Conservation (phyloP, 2,888 invertebrate genomes). For the Colletes collaris region DNA sequence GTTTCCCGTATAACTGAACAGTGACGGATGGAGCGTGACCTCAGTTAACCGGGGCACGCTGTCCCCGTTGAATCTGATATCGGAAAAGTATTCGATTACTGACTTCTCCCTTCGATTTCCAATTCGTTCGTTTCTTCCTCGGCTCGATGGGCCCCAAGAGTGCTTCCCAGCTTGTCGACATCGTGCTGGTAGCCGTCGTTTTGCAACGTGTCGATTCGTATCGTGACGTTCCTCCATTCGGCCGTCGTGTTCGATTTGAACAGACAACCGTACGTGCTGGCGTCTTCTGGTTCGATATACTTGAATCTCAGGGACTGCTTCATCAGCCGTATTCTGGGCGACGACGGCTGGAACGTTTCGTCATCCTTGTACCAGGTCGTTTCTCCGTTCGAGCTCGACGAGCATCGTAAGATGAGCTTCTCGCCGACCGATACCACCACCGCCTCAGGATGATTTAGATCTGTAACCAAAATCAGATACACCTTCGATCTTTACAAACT, state of each 20-base stretch:
- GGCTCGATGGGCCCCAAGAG: conserved; percentile 70
- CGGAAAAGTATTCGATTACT: conserved; percentile 28
- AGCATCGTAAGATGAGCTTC: conserved; percentile 75
- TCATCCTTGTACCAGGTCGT: conserved; percentile 78
- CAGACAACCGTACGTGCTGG: conserved; percentile 76
- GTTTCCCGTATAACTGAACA: too few species aligned
- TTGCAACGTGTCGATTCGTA: conserved; percentile 73
- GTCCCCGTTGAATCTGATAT: too few species aligned
- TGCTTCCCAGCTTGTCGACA: conserved; percentile 67
- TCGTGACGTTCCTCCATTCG: conserved; percentile 77
- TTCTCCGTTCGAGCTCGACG: conserved; percentile 53
- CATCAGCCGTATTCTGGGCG: conserved; percentile 69
- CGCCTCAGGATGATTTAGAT: conserved; percentile 69
- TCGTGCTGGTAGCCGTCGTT: conserved; percentile 76
- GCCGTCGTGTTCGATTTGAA: conserved; percentile 55
- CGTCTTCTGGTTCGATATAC: conserved; percentile 71
- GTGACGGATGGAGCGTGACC: too few species aligned
- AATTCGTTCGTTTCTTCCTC: conserved; percentile 81
- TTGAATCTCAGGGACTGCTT: conserved; percentile 76
- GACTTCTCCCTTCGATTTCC: conserved; percentile 75
- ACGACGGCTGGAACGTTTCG: conserved; percentile 58
- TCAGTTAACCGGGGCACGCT: too few species aligned
- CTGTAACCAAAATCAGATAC: conserved; percentile 26
- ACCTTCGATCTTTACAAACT: too few species aligned
- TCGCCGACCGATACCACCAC: conserved; percentile 71